A percentile compares a stretch with the other conserved stretches of the same genome.
These are phyloP conservation scores for Bettongia penicillata DNA, from an alignment of 2,113 vertebrate genomes.

Conservation along the genomic window DNA sequence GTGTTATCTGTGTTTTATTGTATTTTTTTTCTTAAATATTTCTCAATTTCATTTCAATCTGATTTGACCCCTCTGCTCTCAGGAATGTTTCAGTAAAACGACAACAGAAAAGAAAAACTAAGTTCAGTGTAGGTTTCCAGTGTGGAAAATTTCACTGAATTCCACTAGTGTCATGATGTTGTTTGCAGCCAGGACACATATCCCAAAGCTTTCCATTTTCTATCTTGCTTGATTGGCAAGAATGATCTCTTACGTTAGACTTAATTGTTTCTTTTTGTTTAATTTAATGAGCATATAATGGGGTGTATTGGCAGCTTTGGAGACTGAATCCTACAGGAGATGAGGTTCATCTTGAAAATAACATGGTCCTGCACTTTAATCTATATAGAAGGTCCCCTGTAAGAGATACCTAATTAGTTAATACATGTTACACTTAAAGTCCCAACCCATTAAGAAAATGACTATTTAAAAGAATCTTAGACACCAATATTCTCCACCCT, in stretches of 20 bases:
- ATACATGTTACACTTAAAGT: background rate
- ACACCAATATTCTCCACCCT: background rate
- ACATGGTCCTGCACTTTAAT: background rate
- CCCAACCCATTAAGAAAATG: background rate
- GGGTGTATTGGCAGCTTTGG: conserved; percentile 13
- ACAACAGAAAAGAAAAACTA: conserved; percentile 49
- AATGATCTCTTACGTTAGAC: conserved; percentile 43
- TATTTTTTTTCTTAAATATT: background rate
- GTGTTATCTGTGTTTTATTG: background rate
- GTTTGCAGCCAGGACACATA: conserved; percentile 41
- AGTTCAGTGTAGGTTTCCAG: conserved; percentile 58
- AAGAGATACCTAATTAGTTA: background rate
- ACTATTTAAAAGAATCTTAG: conserved; percentile 21
- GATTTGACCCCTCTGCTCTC: background rate
- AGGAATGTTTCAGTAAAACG: conserved; percentile 20
- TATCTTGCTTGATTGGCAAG: conserved; percentile 69
- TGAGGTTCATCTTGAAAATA: background rate
- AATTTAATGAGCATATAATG: background rate
- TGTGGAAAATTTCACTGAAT: conserved; percentile 17
- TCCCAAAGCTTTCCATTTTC: conserved; percentile 47
- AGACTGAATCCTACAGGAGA: background rate
- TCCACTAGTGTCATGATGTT: conserved; percentile 46
- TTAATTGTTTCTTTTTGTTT: conserved; percentile 47
- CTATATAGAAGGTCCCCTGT: background rate
- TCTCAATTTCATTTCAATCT: background rate